Evolutionary conservation across 2,797 vertebrate species (phyloP), one percentile per base, ranked within the genome.

Genomic region (Darevskia nairensis): DNA sequence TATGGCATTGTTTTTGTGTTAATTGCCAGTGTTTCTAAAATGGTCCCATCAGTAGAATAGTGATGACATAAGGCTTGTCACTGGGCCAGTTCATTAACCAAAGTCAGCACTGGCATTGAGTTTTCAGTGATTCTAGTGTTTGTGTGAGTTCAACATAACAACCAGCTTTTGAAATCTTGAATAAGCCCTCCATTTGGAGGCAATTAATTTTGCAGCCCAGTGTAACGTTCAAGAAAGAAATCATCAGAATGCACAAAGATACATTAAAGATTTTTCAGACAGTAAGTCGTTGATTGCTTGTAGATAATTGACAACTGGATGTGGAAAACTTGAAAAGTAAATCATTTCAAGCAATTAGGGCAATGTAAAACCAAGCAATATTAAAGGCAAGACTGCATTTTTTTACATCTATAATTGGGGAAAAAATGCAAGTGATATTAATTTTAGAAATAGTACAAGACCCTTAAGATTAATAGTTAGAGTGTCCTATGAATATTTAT

Each of bases 261-360:
- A 86, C 80, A 61, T 78, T 84, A 11, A 6, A 93, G 83, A 90
- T 91, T 90, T 88, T 89, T 90, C 88, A 90, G 89, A 78, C 92
- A 93, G 92, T 72, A 90, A 91, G 85, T 86, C 50, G 59, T 83
- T 91, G 76, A 86, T 92, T 89, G 79, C 92, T 92, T 89, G 69
- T 83, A 78, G 85, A 89, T 92, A 91, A 94, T 92, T 94, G 93
- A 94, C 90, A 94, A 84, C 25, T 93, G 11, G 82, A 80, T 82
- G 90, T 86, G 85, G 80, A 94, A 93, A 93, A 90, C 87, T 86
- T 80, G 78, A 86, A 86, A 44, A 89, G 93, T 93, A 93, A 93
- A 96, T 93, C 92, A 90, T 92, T 84, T 82, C 90, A 91, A 94
- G 84, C 84, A 95, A 90, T 92, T 93, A 94, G 91, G 61, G 59